A percentile compares a stretch with the other conserved stretches of the same genome.
Conservation (phyloP, 1,140 invertebrate genomes). For the Lethrus apterus region DNA sequence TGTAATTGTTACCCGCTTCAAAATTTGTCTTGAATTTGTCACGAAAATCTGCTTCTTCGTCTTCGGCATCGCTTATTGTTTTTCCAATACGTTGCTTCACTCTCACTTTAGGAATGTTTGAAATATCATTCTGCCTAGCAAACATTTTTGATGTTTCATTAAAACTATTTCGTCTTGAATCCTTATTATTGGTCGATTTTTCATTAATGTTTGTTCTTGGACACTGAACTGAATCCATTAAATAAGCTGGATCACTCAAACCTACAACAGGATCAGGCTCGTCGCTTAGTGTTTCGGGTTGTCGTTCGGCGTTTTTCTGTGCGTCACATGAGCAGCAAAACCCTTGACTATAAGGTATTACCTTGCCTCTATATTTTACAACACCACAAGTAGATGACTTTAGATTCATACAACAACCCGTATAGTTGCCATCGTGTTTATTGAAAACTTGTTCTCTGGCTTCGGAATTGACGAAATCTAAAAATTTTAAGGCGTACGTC, state of each 20-base stretch:
- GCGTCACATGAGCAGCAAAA: constrained; percentile 46
- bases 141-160: background rate
- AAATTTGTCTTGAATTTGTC: background rate
- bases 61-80: too few relatives aligned
- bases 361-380: constrained; percentile 35
- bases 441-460: constrained; percentile 43
- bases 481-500: constrained; percentile 39
- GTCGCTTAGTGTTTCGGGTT: constrained; percentile 20
- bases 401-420: constrained; percentile 37
- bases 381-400: constrained; percentile 40
- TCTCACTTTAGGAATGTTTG: background rate
- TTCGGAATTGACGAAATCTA: constrained; percentile 41
- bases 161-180: background rate
- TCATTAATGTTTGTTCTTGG: constrained; percentile 11
- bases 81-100: background rate
- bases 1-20: background rate
- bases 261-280: constrained; percentile 14
- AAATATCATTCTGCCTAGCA: too few relatives aligned
- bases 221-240: constrained; percentile 22
- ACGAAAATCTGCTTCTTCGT: too few relatives aligned
- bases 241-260: constrained; percentile 23
- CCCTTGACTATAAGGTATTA: constrained; percentile 42
- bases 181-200: background rate
- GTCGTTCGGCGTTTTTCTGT: constrained; percentile 27
- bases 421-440: constrained; percentile 39